Percentiles rank a stretch among this genome's conserved stretches.
Conservation (phyloP, 2,113 vertebrate species). For the Gymnogyps californianus region DNA sequence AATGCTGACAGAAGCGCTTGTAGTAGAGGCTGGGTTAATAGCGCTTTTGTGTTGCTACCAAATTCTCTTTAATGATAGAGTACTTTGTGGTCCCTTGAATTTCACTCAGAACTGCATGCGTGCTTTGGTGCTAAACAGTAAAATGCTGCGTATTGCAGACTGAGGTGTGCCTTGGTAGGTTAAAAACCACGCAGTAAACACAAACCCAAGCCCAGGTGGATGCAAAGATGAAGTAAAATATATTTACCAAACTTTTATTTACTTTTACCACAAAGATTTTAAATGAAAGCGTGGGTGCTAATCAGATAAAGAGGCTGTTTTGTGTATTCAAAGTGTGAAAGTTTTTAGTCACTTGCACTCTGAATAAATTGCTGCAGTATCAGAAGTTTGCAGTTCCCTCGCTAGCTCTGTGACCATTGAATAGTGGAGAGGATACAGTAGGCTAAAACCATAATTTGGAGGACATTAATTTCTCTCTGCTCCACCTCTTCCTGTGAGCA, state of each 20-base stretch:
- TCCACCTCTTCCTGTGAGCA: conserved; percentile 30
- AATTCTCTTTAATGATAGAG: not conserved
- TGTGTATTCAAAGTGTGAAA: not conserved
- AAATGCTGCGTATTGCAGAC: not conserved
- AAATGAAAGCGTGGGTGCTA: not conserved
- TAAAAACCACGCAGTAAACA: not conserved
- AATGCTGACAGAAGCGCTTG: not conserved
- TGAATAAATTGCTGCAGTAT: not conserved
- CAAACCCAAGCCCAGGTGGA: not conserved
- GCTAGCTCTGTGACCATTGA: not conserved
- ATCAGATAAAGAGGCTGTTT: not conserved
- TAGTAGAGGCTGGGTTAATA: not conserved
- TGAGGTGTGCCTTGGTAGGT: not conserved
- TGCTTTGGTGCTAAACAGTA: not conserved
- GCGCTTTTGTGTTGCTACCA: not conserved
- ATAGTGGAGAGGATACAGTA: not conserved
- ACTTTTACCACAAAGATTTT: not conserved
- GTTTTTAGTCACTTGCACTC: not conserved
- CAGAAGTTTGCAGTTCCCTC: not conserved
- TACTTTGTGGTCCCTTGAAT: not conserved
- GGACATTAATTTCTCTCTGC: conserved; percentile 12
- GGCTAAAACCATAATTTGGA: not conserved
- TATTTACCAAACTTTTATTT: not conserved
- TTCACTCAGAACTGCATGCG: not conserved
- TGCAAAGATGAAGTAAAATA: not conserved